phyloP scores from a whole-genome alignment of 2,113 vertebrate genomes.

The Acanthochromis polyacanthus region DNA sequence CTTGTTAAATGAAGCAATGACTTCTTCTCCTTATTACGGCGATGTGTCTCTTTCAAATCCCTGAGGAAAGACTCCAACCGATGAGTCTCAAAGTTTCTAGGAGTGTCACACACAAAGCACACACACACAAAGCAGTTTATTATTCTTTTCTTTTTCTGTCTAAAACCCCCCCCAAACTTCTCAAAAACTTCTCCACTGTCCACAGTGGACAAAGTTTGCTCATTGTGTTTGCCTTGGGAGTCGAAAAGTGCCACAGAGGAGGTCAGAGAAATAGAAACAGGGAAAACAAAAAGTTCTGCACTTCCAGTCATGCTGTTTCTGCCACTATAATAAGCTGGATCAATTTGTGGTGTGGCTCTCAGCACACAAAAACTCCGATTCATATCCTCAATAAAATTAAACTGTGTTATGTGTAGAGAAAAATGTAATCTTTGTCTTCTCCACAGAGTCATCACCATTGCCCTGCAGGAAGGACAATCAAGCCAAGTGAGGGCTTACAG shows the following conservation, averaged over 20 bases:
- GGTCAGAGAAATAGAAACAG: constrained; percentile 3
- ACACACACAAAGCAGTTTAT: no score
- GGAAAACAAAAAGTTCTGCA: background rate
- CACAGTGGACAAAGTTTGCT: background rate
- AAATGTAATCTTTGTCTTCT: background rate
- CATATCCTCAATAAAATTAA: constrained; percentile 14
- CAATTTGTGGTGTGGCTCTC: constrained; percentile 18
- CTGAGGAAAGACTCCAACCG: constrained; percentile 11
- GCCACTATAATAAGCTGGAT: background rate
- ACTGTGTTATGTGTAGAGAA: background rate
- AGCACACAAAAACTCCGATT: constrained; percentile 2
- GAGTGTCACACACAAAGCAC: background rate
- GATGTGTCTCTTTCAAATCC: constrained; percentile 14
- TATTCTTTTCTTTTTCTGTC: background rate
- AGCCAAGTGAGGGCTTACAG: background rate
- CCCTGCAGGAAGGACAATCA: constrained; percentile 6
- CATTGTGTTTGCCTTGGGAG: background rate
- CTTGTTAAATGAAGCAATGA: constrained; percentile 32
- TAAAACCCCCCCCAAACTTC: background rate
- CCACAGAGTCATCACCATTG: background rate
- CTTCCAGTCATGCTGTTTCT: background rate
- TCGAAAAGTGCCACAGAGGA: background rate
- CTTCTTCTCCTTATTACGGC: constrained; percentile 39
- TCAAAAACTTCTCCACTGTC: background rate
- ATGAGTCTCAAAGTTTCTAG: background rate